Evolutionary conservation across 2,797 vertebrate species (phyloP).

Genomic region (Spizella passerina): DNA sequence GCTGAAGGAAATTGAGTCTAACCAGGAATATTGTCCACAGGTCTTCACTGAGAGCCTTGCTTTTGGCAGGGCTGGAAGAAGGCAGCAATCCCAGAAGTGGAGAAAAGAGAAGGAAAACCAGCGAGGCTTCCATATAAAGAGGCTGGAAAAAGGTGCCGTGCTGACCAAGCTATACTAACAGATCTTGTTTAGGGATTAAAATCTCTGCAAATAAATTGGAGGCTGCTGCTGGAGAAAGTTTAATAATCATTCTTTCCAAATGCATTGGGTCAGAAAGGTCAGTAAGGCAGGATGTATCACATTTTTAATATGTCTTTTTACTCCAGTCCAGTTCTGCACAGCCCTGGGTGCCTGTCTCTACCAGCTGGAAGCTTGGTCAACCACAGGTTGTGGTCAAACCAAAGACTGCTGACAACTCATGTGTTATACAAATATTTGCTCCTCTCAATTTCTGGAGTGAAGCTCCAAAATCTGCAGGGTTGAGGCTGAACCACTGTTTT

Average conservation of each 20-base stretch:
- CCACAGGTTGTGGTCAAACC: background rate
- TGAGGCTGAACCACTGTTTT: rapidly evolving
- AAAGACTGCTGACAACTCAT: background rate
- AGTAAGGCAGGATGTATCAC: background rate
- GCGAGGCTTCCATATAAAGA: background rate
- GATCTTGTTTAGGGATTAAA: background rate
- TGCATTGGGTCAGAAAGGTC: background rate
- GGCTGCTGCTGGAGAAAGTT: background rate
- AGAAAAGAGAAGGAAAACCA: background rate
- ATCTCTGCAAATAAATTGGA: background rate
- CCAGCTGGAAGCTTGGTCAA: background rate
- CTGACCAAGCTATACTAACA: background rate
- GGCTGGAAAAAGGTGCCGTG: background rate
- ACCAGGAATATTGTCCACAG: background rate
- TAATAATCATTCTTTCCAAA: background rate
- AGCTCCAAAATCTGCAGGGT: background rate
- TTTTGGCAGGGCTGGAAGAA: background rate
- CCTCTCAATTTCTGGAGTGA: background rate
- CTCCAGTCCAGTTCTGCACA: background rate
- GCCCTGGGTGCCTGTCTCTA: background rate
- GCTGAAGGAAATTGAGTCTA: background rate
- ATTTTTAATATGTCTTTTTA: background rate
- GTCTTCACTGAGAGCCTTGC: background rate
- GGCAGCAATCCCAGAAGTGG: background rate
- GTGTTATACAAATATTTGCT: background rate